Evolutionary conservation across 2,888 invertebrate species (phyloP), one percentile per base, ranked within the genome.

Genomic region (Xestoiulus laeticollis): DNA sequence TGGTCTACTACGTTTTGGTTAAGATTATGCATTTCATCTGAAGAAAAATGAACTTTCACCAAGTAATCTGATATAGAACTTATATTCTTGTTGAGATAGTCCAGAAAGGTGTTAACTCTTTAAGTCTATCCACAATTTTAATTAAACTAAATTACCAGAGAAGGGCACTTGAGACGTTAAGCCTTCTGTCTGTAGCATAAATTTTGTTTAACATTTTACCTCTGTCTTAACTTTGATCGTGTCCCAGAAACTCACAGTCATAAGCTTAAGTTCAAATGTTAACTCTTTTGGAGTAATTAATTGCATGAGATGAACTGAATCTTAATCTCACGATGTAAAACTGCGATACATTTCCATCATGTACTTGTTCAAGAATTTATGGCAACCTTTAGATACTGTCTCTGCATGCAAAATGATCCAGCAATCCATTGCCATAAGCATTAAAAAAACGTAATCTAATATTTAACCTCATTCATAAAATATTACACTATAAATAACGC

Each of bases 381-480:
- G 78, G 30, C 8, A 30, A 78, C 78, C 78, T 78, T 78, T 78
- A 78, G 30, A 78, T 78, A 30, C 26, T 14, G 78, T 26, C 78
- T 10, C 30, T 22, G 78, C 78, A 78, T 78, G 8, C 26, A 30
- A 78, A 78, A 78, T 30, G 30, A 14, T 8, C 78, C 78, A 30
- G 4, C 78, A 30, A 78, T 78, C 78, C 78, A 78, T 78, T 78
- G 78, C 78, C n/a, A n/a, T 78, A 0, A 78, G 78, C 78, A 78
- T 4, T 30, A 78, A 78, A 78, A 68, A 78, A 78, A 78, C 30
- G 30, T 78, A 78, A 78, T 78, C 78, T 78, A 78, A 78, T 78
- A 30, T 78, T 78, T 78, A 78, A 78, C 78, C 78, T 78, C 78
- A 78, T 78, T 78, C 30, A 78, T 78, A 78, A 30, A 78, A 26